Base-by-base conservation (phyloP, 2,888 invertebrate species). In the Drosophila algonquin region DNA sequence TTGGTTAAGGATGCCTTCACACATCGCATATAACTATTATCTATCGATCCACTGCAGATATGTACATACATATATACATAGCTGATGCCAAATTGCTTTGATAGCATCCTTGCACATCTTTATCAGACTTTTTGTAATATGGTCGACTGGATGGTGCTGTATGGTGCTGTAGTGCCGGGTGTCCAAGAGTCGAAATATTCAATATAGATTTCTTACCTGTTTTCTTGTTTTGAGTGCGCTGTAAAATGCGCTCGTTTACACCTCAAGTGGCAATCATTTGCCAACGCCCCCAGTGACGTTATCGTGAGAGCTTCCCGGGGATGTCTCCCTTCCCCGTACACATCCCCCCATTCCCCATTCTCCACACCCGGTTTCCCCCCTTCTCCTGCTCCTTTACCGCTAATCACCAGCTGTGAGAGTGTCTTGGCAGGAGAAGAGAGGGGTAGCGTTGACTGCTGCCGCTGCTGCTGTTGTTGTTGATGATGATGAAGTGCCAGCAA, bases 211-310 rank as follows among this genome's bases (percentile, higher is more conserved):
- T 71, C 51, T 65, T 73, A 69, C 51, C 40, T n/a, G 40, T 65
- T 63, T 60, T 52, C 64, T 62, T 78, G 70, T 59, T 59, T 48
- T 54, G 52, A 73, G 74, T 71, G 64, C 70, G 80, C 73, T 76
- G 79, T 88, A 82, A 88, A 88, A 84, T 88, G 74, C 81, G 87
- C 77, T 85, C 85, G 76, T 87, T 89, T 79, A 79, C 85, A 87
- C 83, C 78, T 85, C 76, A 77, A 85, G 85, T 87, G 81, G 71
- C 82, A 78, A 85, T 82, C 81, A 80, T 78, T 82, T 79, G 77
- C 75, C 70, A 71, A 62, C 71, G 71, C 70, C 69, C 70, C 71
- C 70, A 71, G 71, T 70, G 71, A 71, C 71, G 71, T 71, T 72
- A 72, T 71, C 71, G 63, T 58, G 68, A 62, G 60, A 62, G 74